These are phyloP conservation scores for Drosophila lini DNA, from an alignment of 1,140 invertebrate species.

Conservation along the genomic window DNA sequence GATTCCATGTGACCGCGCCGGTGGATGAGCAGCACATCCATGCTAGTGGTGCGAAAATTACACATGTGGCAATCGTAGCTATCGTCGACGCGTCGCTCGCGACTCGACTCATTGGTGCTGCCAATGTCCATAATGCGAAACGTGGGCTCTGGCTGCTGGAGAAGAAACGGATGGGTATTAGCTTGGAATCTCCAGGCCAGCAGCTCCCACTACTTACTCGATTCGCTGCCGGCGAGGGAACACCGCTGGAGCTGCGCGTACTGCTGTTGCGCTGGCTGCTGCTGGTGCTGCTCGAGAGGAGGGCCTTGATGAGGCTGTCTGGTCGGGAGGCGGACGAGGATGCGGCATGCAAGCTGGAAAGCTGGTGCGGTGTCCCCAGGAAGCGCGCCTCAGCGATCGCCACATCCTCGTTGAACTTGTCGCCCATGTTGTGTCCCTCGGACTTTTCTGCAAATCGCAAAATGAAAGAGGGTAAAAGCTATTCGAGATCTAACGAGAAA, in stretches of 20 bases:
- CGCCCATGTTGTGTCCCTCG: slow-evolving; percentile 39
- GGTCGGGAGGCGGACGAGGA: slow-evolving; percentile 18
- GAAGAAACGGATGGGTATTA: no score
- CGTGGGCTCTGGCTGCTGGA: slow-evolving; percentile 38
- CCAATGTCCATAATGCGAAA: slow-evolving; percentile 69
- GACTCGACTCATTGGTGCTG: neutral
- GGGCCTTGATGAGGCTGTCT: slow-evolving; percentile 63
- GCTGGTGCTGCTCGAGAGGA: slow-evolving; percentile 52
- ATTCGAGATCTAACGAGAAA: neutral
- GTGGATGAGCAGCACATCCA: slow-evolving; percentile 64
- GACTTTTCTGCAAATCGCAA: slow-evolving; percentile 41
- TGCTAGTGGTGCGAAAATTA: slow-evolving; percentile 62
- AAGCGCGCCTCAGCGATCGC: slow-evolving; percentile 21
- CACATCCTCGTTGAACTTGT: slow-evolving; percentile 65
- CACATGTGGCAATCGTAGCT: slow-evolving; percentile 57
- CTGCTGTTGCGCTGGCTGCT: slow-evolving; percentile 26
- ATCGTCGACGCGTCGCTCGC: slow-evolving; percentile 10
- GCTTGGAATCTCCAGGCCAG: neutral
- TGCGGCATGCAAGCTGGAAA: neutral
- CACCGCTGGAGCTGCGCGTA: slow-evolving; percentile 1
- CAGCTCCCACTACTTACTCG: slow-evolving; percentile 12
- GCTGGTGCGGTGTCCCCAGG: neutral
- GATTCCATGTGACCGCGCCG: slow-evolving; percentile 49
- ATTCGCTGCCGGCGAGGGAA: slow-evolving; percentile 7
- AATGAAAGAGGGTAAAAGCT: neutral